These are phyloP conservation scores for Argyresthia albistria DNA, from an alignment of 2,888 invertebrate genomes.

Conservation along the genomic window DNA sequence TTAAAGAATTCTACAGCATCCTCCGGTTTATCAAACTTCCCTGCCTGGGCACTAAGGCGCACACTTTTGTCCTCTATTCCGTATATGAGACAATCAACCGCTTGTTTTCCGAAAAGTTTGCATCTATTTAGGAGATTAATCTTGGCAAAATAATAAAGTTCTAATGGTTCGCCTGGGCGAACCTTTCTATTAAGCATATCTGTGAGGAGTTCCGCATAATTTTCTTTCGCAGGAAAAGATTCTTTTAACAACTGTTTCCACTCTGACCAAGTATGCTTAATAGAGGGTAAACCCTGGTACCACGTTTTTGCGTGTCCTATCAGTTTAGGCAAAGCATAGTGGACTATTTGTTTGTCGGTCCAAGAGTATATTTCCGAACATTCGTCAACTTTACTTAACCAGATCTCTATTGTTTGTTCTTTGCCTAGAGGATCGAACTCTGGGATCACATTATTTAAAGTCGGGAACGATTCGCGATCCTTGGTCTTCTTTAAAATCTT, in stretches of 20 bases:
- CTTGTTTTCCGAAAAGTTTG: slow-evolving; percentile 8
- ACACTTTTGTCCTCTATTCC: slow-evolving; percentile 15
- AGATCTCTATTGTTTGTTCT: slow-evolving; percentile 9
- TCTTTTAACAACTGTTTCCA: slow-evolving; percentile 7
- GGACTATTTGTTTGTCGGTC: slow-evolving; percentile 5
- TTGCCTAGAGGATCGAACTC: slow-evolving; percentile 10
- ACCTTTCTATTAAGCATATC: slow-evolving; percentile 11
- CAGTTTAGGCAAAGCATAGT: slow-evolving; percentile 9
- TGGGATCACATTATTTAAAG: slow-evolving; percentile 9
- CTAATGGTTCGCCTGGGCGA: slow-evolving; percentile 10
- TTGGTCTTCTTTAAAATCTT: too few relatives aligned
- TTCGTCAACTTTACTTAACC: slow-evolving; percentile 10
- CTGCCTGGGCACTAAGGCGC: slow-evolving; percentile 15
- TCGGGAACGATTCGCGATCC: not conserved
- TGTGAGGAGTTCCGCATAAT: slow-evolving; percentile 11
- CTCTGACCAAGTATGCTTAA: slow-evolving; percentile 9
- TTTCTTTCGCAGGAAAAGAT: slow-evolving; percentile 8
- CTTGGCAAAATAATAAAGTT: slow-evolving; percentile 12
- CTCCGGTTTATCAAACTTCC: slow-evolving; percentile 15
- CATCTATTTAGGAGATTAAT: slow-evolving; percentile 15
- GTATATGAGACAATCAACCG: slow-evolving; percentile 14
- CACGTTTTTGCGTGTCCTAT: slow-evolving; percentile 7
- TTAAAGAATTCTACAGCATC: slow-evolving; percentile 11
- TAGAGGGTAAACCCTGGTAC: too few relatives aligned
- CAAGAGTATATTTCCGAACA: slow-evolving; percentile 8